phyloP scores from a whole-genome alignment of 2,888 invertebrate genomes.

The Hydropsyche betteni region DNA sequence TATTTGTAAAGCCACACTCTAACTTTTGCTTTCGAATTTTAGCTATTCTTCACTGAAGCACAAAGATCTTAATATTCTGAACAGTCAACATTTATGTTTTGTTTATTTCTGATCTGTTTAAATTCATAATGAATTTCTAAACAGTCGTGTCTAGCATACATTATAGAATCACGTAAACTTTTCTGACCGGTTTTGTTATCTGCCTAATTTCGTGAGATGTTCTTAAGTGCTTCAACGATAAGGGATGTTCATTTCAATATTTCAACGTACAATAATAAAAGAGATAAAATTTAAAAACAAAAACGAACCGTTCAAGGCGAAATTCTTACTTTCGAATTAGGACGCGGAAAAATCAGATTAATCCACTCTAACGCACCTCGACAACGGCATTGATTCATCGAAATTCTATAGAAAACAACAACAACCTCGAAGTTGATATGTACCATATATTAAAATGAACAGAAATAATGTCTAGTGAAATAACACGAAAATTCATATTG shows the following conservation, averaged over 20 bases:
- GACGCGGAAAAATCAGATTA: too few species aligned
- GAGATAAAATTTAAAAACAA: too few species aligned
- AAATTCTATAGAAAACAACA: not conserved
- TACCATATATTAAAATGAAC: not conserved
- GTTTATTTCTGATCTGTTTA: not conserved
- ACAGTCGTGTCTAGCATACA: not conserved
- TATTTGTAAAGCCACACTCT: too few species aligned
- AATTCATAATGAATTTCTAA: not conserved
- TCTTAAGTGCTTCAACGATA: not conserved
- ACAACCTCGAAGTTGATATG: not conserved
- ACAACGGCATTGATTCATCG: too few species aligned
- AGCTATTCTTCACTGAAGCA: too few species aligned
- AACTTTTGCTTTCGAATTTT: too few species aligned
- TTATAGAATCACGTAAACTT: not conserved
- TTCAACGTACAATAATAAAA: too few species aligned
- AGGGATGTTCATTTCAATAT: not conserved
- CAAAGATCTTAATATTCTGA: not conserved
- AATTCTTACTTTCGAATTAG: too few species aligned
- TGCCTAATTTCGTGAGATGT: conserved; percentile 6
- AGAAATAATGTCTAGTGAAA: not conserved
- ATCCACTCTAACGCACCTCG: too few species aligned
- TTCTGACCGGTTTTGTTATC: not conserved
- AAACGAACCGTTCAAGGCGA: too few species aligned
- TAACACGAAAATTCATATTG: not conserved
- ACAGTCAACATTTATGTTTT: not conserved